A percentile compares a stretch with the other conserved stretches of the same genome.
Evolutionary conservation across 2,113 vertebrate species (phyloP).

Genomic region (Xenopus borealis): DNA sequence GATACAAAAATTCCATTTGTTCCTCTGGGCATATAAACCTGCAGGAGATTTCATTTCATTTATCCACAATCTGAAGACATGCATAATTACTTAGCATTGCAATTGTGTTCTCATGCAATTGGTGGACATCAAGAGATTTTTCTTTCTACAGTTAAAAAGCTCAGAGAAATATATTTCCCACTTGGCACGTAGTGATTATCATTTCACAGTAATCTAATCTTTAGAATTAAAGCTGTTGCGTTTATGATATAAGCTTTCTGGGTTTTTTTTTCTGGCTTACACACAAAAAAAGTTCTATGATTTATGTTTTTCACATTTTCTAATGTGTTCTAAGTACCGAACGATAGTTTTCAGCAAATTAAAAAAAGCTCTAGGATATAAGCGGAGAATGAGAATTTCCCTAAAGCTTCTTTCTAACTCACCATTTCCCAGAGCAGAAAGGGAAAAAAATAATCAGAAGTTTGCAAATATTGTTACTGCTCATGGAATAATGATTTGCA

Average conservation of each 20-base stretch:
- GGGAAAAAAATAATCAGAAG: too few species aligned
- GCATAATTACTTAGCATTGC: constrained; percentile 21
- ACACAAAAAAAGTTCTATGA: not conserved
- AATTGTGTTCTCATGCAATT: constrained; percentile 18
- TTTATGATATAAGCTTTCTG: not conserved
- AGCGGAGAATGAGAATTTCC: too few species aligned
- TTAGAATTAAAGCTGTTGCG: constrained; percentile 7
- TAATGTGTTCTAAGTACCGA: not conserved
- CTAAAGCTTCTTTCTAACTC: too few species aligned
- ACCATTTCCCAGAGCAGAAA: too few species aligned
- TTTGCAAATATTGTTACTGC: too few species aligned
- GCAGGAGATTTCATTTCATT: constrained; percentile 43
- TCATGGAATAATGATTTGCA: too few species aligned
- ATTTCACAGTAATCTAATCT: constrained; percentile 27
- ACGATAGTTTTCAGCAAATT: not conserved
- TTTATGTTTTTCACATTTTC: constrained; percentile 36
- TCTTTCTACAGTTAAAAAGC: constrained; percentile 10
- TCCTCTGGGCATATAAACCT: constrained; percentile 30
- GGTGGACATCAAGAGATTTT: constrained; percentile 17
- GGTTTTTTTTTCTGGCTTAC: not conserved
- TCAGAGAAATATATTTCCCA: constrained; percentile 30
- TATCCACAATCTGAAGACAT: not conserved
- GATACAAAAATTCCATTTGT: not conserved
- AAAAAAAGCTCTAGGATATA: not conserved
- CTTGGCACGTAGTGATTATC: constrained; percentile 22